Evolutionary conservation across 2,888 invertebrate genomes (phyloP).

Genomic region (Coenonympha arcania): DNA sequence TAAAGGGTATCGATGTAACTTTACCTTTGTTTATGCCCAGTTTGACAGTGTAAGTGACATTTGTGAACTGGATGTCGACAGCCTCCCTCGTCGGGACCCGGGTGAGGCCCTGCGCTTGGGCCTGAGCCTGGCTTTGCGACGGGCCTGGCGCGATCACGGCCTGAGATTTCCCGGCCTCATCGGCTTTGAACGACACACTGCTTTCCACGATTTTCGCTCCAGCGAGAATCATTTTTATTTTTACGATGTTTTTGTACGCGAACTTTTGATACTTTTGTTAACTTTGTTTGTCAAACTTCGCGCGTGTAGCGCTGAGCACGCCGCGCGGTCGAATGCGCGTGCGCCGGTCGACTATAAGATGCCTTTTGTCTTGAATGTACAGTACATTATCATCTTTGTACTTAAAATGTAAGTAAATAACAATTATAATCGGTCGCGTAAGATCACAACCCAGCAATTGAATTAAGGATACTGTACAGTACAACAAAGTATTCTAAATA

Average conservation of each 20-base stretch:
- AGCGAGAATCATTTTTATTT: conserved; percentile 65
- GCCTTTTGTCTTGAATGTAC: conserved; percentile 31
- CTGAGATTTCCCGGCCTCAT: conserved; percentile 22
- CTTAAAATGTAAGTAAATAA: too few species aligned
- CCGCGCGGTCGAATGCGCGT: conserved; percentile 52
- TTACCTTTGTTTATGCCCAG: conserved; percentile 83
- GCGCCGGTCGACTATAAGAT: conserved; percentile 31
- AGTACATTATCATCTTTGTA: too few species aligned
- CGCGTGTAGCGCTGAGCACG: conserved; percentile 44
- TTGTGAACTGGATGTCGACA: conserved; percentile 82
- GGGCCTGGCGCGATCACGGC: conserved; percentile 21
- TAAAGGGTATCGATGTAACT: too few species aligned
- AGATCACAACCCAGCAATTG: neutral
- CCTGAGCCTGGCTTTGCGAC: conserved; percentile 10
- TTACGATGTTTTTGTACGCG: conserved; percentile 25
- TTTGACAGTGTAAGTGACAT: conserved; percentile 81
- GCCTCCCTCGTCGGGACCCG: conserved; percentile 58
- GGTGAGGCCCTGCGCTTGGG: conserved; percentile 34
- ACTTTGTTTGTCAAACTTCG: conserved; percentile 24
- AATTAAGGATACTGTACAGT: too few species aligned
- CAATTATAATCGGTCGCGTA: neutral
- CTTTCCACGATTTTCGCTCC: conserved; percentile 61
- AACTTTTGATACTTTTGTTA: neutral
- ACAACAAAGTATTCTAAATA: too few species aligned
- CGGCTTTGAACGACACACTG: conserved; percentile 46